A percentile compares a stretch with the other conserved stretches of the same genome.
phyloP scores from a whole-genome alignment of 2,113 vertebrate genomes.

The Romanogobio albipinnatus region DNA sequence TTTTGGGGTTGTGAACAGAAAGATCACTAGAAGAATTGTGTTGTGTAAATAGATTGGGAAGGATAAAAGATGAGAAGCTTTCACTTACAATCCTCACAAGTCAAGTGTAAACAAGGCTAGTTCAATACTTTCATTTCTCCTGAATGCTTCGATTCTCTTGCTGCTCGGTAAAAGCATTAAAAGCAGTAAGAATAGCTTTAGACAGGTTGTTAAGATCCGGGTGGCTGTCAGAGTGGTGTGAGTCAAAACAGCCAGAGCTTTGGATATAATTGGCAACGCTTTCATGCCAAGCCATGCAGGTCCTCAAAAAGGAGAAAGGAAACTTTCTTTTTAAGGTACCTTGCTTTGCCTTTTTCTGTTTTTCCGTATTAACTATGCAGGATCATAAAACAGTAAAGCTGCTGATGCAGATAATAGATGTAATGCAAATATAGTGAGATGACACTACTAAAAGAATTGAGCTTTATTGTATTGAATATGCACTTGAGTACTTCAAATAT shows the following conservation, averaged over 20 bases:
- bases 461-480: too few species aligned
- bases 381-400: too few species aligned
- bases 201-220: constrained; percentile 17
- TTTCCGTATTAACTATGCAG: too few species aligned
- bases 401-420: too few species aligned
- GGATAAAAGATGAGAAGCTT: constrained; percentile 15
- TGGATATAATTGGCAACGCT: constrained; percentile 41
- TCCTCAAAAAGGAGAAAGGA: too few species aligned
- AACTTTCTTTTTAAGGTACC: too few species aligned
- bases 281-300: background rate
- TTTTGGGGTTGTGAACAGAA: constrained; percentile 15
- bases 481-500: too few species aligned
- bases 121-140: constrained; percentile 40
- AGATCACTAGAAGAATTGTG: constrained; percentile 18
- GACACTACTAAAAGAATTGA: too few species aligned
- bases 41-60: constrained; percentile 27
- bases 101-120: constrained; percentile 39
- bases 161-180: constrained; percentile 22
- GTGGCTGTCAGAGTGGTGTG: constrained; percentile 13
- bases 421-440: too few species aligned
- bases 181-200: background rate
- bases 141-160: constrained; percentile 17
- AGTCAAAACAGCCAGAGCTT: constrained; percentile 20
- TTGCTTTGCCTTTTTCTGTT: too few species aligned
- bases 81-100: constrained; percentile 21